Conservation (phyloP, 2,888 invertebrate species). For the Habroteleia sp. region DNA sequence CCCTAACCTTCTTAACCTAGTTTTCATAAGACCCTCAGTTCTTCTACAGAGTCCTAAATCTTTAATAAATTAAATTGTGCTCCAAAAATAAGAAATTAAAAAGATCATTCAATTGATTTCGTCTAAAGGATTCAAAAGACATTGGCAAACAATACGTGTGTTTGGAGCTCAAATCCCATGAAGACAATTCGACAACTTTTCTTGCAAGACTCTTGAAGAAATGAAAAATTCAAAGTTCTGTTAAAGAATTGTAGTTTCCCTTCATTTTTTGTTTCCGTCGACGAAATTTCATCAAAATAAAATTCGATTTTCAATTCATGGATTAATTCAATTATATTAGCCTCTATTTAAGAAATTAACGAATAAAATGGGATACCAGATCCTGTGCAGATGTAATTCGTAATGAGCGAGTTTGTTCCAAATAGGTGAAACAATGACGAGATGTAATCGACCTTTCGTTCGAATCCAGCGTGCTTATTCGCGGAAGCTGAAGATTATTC, state of each 20-base stretch:
- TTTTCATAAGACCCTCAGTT: slow-evolving; percentile 1
- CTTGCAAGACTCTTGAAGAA: neutral
- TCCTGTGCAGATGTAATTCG: slow-evolving; percentile 4
- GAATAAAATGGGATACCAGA: slow-evolving; percentile 1
- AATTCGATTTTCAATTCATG: slow-evolving; percentile 24
- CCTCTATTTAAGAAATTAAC: slow-evolving; percentile 33
- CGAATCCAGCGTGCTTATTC: slow-evolving; percentile 26
- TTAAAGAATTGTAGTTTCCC: slow-evolving; percentile 17
- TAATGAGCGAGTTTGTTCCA: slow-evolving; percentile 25
- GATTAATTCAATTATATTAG: slow-evolving; percentile 43
- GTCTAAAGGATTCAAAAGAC: slow-evolving; percentile 18
- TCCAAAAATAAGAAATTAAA: slow-evolving; percentile 33
- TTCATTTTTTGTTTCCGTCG: slow-evolving; percentile 6
- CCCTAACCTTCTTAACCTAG: slow-evolving; percentile 36
- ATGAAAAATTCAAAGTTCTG: slow-evolving; percentile 32
- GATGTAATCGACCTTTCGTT: slow-evolving; percentile 37
- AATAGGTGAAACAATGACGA: slow-evolving; percentile 23
- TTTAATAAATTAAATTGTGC: slow-evolving; percentile 31
- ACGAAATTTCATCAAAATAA: slow-evolving; percentile 18
- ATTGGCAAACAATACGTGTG: slow-evolving; percentile 24
- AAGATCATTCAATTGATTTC: slow-evolving; percentile 34
- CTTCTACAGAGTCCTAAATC: slow-evolving; percentile 14
- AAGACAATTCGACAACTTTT: slow-evolving; percentile 20
- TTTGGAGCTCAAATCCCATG: slow-evolving; percentile 14
- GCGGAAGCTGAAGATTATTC: slow-evolving; percentile 39